Conservation (phyloP, 2,797 vertebrate genomes). For the Coregonus ussuriensis region DNA sequence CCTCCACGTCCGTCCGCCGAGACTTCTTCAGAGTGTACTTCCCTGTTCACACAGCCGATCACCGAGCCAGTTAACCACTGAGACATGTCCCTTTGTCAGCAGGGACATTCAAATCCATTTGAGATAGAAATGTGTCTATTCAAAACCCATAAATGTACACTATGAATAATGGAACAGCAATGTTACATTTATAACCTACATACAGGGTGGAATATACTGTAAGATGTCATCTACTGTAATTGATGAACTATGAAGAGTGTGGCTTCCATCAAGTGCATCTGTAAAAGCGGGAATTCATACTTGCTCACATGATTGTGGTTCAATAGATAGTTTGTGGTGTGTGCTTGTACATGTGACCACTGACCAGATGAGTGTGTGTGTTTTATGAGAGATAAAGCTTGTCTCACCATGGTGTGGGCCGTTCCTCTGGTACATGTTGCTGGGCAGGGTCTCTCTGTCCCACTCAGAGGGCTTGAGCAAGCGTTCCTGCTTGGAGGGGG, state of each 20-base stretch:
- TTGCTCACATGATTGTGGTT: too few relatives aligned
- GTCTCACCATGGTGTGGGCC: slow-evolving; percentile 91
- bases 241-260: neutral
- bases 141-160: neutral
- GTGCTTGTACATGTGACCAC: too few relatives aligned
- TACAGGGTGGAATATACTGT: neutral
- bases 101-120: neutral
- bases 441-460: slow-evolving; percentile 94
- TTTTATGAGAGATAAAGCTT: neutral
- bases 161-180: neutral
- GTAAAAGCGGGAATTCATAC: neutral
- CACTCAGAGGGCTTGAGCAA: slow-evolving; percentile 96
- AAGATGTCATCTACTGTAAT: neutral
- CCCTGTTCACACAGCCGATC: slow-evolving; percentile 66
- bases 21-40: slow-evolving; percentile 97
- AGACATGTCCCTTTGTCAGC: neutral
- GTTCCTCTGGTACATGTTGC: slow-evolving; percentile 98
- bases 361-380: too few relatives aligned
- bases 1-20: slow-evolving; percentile 95
- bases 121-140: neutral
- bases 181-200: neutral
- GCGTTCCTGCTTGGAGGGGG: slow-evolving; percentile 90
- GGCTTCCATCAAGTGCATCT: neutral
- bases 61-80: neutral
- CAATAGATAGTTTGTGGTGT: too few relatives aligned